Evolutionary conservation across 2,113 vertebrate genomes (phyloP), one percentile per base, ranked within the genome.

Genomic region (Equus przewalskii): DNA sequence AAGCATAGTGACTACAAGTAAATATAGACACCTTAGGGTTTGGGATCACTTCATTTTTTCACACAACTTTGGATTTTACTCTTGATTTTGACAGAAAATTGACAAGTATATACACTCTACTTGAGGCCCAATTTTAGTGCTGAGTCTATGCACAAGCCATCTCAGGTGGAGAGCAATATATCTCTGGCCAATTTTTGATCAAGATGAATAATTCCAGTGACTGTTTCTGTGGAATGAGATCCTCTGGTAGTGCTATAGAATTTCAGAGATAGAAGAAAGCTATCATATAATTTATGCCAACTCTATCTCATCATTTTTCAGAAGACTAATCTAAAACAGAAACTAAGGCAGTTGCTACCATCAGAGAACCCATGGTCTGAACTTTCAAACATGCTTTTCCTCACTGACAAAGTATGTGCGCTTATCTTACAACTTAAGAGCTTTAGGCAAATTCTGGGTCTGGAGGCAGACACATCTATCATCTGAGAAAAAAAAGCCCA

Each of bases 401-500:
- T 96, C 79, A 88, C 46, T 83, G 24, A 97, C 85, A 91, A 94
- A 64, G 3, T 60, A 28, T 60, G 28, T 94, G 41, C 21, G 67
- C 36, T 72, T 90, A 64, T 67, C 36, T 82, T 91, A 70, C 64
- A 72, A 65, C 7, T 75, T 75, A 94, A 75, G n/a, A 62, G 44
- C 24, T 51, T 88, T 84, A 76, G 22, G 36, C 33, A 81, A 70
- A 88, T 79, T 91, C 54, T 93, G 46, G 85, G 24, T 65, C 70
- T 70, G 33, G 22, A 94, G 33, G 26, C 75, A 76, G 80, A 97
- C 36, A 81, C 46, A 94, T 72, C n/a, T 84, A 89, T 84, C 84
- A 94, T 70, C 28, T 79, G 36, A 80, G 54, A 65, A 60, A 91
- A 78, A 56, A 28, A 58, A 67, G 9, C 8, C 0, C 13, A 62